A percentile compares a stretch with the other conserved stretches of the same genome.
phyloP scores from a whole-genome alignment of 2,888 invertebrate species.

The Nemurella pictetii region DNA sequence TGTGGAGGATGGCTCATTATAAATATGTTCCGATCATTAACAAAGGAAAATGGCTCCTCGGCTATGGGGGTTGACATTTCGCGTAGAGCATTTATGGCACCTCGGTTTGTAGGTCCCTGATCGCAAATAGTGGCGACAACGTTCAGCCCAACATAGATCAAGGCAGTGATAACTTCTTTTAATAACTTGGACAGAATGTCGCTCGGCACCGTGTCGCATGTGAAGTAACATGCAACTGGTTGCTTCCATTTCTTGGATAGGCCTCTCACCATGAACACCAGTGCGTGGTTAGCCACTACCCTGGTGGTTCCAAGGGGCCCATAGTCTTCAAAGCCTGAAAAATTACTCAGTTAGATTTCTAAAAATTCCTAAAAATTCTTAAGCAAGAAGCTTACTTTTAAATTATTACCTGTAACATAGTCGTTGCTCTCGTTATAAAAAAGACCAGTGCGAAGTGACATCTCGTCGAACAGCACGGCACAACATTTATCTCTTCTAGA shows the following conservation, averaged over 20 bases:
- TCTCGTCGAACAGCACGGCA: slow-evolving; percentile 29
- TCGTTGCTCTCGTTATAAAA: neutral
- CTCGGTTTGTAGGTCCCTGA: no score
- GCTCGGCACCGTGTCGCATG: neutral
- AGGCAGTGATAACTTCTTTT: neutral
- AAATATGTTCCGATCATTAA: neutral
- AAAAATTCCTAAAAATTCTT: neutral
- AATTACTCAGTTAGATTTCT: neutral
- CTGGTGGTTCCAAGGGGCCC: neutral
- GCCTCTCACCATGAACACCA: slow-evolving; percentile 7
- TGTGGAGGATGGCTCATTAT: slow-evolving; percentile 20
- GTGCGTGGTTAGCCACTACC: slow-evolving; percentile 16
- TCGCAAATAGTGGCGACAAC: slow-evolving; percentile 11
- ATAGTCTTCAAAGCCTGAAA: slow-evolving; percentile 21
- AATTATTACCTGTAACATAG: neutral
- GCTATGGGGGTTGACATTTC: no score
- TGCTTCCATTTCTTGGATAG: no score
- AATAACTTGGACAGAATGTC: neutral
- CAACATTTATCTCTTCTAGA: slow-evolving; percentile 17
- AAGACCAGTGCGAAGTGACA: slow-evolving; percentile 1
- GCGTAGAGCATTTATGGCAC: neutral
- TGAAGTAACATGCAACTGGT: slow-evolving; percentile 18
- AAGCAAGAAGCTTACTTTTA: neutral
- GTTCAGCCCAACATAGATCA: neutral
- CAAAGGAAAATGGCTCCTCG: neutral